Percentiles rank a stretch among this genome's conserved stretches.
phyloP scores from a whole-genome alignment of 2,888 invertebrate genomes.

The Habroteleia sp. region DNA sequence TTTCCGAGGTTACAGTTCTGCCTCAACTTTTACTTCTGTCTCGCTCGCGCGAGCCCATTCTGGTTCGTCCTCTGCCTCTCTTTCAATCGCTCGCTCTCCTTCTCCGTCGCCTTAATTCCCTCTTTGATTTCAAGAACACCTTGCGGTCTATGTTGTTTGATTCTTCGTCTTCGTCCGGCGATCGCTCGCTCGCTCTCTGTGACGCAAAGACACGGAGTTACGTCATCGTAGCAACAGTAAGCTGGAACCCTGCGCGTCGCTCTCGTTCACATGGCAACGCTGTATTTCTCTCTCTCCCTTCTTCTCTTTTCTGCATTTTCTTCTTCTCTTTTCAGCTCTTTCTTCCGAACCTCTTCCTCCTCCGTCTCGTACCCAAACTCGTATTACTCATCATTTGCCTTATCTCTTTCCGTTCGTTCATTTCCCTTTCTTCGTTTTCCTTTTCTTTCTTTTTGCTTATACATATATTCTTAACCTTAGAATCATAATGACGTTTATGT shows the following conservation, averaged over 20 bases:
- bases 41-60: constrained; percentile 41
- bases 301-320: constrained; percentile 8
- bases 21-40: constrained; percentile 66
- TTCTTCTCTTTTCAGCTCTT: background rate
- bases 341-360: background rate
- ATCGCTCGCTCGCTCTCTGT: constrained; percentile 60
- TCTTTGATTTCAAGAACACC: constrained; percentile 55
- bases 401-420: background rate
- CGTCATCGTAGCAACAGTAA: constrained; percentile 73
- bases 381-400: background rate
- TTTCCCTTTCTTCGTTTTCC: background rate
- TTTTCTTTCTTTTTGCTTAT: too few species aligned
- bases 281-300: constrained; percentile 65
- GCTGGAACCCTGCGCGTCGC: constrained; percentile 66
- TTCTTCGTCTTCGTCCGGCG: constrained; percentile 33
- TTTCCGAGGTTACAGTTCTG: constrained; percentile 54
- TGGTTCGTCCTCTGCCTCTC: constrained; percentile 19
- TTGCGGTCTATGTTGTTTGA: constrained; percentile 34
- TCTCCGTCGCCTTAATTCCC: constrained; percentile 10
- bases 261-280: constrained; percentile 77
- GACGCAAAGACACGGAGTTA: constrained; percentile 78
- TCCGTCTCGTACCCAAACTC: background rate
- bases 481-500: constrained; percentile 43
- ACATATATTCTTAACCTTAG: too few species aligned
- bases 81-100: constrained; percentile 7